Conservation (phyloP, 2,888 invertebrate species). For the Apotomis betuletana region DNA sequence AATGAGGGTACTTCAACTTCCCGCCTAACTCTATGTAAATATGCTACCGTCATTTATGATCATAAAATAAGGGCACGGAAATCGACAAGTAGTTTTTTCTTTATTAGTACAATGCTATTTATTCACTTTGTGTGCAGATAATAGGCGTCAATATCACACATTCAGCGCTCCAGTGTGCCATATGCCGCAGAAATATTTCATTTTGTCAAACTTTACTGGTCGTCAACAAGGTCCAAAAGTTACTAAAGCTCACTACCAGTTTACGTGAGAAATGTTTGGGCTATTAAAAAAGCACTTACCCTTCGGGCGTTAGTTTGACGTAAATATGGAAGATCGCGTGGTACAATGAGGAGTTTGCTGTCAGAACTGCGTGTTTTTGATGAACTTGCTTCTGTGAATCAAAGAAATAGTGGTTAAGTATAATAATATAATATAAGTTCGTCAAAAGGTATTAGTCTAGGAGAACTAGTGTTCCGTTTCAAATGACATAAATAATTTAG, state of each 20-base stretch:
- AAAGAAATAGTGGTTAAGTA: constrained; percentile 4
- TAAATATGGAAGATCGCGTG: constrained; percentile 78
- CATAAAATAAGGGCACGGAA: not conserved
- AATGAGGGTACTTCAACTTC: not conserved
- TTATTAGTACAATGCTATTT: no score
- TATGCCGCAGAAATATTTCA: no score
- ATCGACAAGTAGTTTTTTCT: no score
- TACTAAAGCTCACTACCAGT: no score
- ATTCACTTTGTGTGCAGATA: no score
- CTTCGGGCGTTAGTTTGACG: constrained; percentile 82
- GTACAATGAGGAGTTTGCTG: constrained; percentile 77
- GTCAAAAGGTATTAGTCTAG: not conserved
- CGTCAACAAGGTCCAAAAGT: no score
- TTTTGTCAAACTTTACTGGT: no score
- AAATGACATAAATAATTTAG: not conserved
- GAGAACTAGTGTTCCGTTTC: not conserved
- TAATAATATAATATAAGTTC: not conserved
- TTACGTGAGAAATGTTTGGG: not conserved
- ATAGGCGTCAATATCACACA: no score
- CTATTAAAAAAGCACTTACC: constrained; percentile 55
- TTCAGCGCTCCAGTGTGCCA: no score
- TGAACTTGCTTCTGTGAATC: constrained; percentile 70
- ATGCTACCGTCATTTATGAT: not conserved
- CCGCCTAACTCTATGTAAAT: not conserved
- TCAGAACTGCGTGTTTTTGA: constrained; percentile 68